Evolutionary conservation across 2,888 invertebrate genomes (phyloP), one percentile per base, ranked within the genome.

Genomic region (Lordiphosa fenestrarum): DNA sequence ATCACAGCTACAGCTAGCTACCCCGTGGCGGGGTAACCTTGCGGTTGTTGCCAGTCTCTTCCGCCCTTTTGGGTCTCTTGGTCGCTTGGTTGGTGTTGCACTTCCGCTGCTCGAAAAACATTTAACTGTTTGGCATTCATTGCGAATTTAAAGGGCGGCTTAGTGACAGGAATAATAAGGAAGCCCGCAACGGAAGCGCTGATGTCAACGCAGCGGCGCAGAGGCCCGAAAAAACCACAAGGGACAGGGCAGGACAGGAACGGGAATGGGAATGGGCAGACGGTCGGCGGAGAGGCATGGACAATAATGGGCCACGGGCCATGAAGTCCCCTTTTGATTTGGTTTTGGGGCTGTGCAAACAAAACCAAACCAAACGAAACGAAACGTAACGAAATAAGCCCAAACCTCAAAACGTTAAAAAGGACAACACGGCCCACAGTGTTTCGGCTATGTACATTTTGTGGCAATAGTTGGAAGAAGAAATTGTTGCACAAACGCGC

Each of bases 81-180:
- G 56, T 42, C 41, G 44, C 25, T 59, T 59, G 53, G 52, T 51
- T 63, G 68, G 68, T 74, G 71, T 69, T 75, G 74, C 78, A 75
- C 66, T 78, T 78, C 75, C 80, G 74, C 63, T 51, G 64, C 64
- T 49, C 57, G 51, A 53, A 69, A 73, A 75, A 75, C 71, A 75
- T 80, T 80, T 82, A 82, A 78, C 78, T 80, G 78, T 80, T 80
- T 82, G 80, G 83, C 80, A 80, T 80, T 80, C 80, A 80, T 80
- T 83, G 80, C 80, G 76, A 82, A 80, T 80, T 82, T 82, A 80
- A 82, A 78, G 80, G 80, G 76, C 76, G 80, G 83, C 80, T 78
- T 78, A 81, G 77, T 78, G 77, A 78, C 77, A 81, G 77, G 77
- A 78, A 78, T 78, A 78, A 81, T 78, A 78, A 78, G 82, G 82